phyloP scores from a whole-genome alignment of 2,113 vertebrate genomes.

The Mobula birostris region DNA sequence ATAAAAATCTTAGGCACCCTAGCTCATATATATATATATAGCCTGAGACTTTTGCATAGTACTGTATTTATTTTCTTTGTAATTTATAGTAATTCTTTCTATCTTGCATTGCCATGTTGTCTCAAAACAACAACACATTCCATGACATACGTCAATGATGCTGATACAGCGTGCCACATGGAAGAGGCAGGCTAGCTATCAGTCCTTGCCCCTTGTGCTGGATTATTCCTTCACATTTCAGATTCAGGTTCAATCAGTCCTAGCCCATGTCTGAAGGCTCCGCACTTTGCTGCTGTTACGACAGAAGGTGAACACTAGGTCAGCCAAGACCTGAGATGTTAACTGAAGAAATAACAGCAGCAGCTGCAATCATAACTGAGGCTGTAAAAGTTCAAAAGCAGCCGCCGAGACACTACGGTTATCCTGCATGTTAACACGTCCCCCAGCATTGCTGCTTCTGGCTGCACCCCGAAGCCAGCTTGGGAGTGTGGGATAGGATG shows the following conservation, averaged over 20 bases:
- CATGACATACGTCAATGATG: too few species aligned
- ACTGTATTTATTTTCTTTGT: too few species aligned
- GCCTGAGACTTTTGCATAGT: too few species aligned
- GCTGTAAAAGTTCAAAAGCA: conserved; percentile 36
- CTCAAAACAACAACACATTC: too few species aligned
- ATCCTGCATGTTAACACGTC: not conserved
- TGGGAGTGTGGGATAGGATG: not conserved
- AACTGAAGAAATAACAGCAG: not conserved
- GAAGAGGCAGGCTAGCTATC: not conserved
- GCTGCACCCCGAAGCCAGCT: not conserved
- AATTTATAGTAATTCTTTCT: too few species aligned
- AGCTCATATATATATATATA: too few species aligned
- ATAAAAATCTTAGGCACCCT: too few species aligned
- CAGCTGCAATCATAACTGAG: not conserved
- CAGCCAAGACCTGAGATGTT: conserved; percentile 6
- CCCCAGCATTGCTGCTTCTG: not conserved
- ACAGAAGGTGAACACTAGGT: conserved; percentile 15
- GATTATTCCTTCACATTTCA: not conserved
- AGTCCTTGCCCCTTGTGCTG: too few species aligned
- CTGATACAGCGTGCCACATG: not conserved
- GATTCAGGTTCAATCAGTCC: not conserved
- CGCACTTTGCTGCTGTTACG: not conserved
- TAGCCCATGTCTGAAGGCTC: not conserved
- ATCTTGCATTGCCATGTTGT: too few species aligned
- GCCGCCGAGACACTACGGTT: not conserved